phyloP scores from a whole-genome alignment of 1,140 invertebrate genomes.

The Ectropis grisescens region DNA sequence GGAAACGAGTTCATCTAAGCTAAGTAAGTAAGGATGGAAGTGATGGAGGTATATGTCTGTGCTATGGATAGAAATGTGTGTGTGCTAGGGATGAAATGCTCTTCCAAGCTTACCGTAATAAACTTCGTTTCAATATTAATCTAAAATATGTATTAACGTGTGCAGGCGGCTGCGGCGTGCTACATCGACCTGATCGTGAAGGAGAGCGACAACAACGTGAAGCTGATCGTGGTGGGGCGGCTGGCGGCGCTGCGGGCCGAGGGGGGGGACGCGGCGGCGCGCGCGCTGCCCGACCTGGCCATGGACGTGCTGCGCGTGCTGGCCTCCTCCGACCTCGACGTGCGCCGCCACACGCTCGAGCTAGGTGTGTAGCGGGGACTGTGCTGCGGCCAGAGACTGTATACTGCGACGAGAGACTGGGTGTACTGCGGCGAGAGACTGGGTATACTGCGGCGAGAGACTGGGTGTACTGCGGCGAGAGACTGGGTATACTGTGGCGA shows the following conservation, averaged over 20 bases:
- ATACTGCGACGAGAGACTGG: slow-evolving; percentile 96
- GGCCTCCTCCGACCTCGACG: slow-evolving; percentile 95
- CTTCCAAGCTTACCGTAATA: too few species aligned
- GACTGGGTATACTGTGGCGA: too few species aligned
- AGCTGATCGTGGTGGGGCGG: slow-evolving; percentile 97
- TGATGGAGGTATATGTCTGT: too few species aligned
- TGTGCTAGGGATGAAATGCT: too few species aligned
- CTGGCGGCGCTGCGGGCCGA: slow-evolving; percentile 90
- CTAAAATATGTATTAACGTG: not conserved
- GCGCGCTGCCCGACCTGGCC: slow-evolving; percentile 95
- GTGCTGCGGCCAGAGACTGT: slow-evolving; percentile 94
- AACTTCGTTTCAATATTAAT: too few species aligned
- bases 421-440: slow-evolving; percentile 93
- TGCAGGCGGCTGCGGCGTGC: slow-evolving; percentile 91
- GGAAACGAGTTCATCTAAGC: too few species aligned
- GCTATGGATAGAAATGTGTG: too few species aligned
- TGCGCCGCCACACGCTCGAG: slow-evolving; percentile 88
- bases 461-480: too few species aligned
- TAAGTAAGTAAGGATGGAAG: too few species aligned
- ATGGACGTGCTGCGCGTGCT: slow-evolving; percentile 98
- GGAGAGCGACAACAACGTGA: slow-evolving; percentile 99
- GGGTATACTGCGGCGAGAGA: too few species aligned
- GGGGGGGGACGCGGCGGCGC: slow-evolving; percentile 88
- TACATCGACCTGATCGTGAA: slow-evolving; percentile 99
- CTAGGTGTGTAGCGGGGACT: slow-evolving; percentile 64